phyloP scores from a whole-genome alignment of 2,888 invertebrate genomes.

The Eueremaeus valkanovi region DNA sequence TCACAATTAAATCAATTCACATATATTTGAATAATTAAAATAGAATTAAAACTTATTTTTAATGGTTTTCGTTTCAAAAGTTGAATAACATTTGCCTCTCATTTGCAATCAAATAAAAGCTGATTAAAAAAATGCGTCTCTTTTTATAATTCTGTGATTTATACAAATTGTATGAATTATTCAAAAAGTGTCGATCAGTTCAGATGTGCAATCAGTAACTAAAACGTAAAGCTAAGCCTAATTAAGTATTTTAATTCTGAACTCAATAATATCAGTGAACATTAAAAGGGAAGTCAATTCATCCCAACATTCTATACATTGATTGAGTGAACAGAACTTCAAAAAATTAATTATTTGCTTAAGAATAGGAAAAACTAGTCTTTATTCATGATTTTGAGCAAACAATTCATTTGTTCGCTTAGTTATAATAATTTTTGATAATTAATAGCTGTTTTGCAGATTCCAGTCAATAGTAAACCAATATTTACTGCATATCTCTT shows the following conservation, averaged over 20 bases:
- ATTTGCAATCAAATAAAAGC: too few relatives aligned
- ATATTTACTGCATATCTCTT: not conserved
- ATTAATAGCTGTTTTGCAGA: too few relatives aligned
- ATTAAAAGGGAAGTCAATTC: not conserved
- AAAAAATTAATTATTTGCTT: not conserved
- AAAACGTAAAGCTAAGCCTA: not conserved
- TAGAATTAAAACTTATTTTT: too few relatives aligned
- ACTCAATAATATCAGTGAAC: not conserved
- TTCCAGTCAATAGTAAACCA: not conserved
- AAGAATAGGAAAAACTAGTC: not conserved
- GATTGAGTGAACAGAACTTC: not conserved
- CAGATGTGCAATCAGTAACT: not conserved
- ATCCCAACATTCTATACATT: not conserved
- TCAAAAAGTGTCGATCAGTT: not conserved
- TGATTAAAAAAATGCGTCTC: too few relatives aligned
- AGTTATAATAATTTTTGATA: too few relatives aligned
- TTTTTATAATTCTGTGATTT: too few relatives aligned
- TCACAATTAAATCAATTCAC: too few relatives aligned
- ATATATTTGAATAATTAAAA: too few relatives aligned
- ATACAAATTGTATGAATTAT: not conserved
- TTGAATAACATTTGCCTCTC: too few relatives aligned
- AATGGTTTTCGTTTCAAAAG: too few relatives aligned
- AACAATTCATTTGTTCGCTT: not conserved
- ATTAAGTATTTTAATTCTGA: constrained; percentile 6
- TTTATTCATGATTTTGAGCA: not conserved